phyloP scores from a whole-genome alignment of 2,113 vertebrate species.

The Cervus canadensis region DNA sequence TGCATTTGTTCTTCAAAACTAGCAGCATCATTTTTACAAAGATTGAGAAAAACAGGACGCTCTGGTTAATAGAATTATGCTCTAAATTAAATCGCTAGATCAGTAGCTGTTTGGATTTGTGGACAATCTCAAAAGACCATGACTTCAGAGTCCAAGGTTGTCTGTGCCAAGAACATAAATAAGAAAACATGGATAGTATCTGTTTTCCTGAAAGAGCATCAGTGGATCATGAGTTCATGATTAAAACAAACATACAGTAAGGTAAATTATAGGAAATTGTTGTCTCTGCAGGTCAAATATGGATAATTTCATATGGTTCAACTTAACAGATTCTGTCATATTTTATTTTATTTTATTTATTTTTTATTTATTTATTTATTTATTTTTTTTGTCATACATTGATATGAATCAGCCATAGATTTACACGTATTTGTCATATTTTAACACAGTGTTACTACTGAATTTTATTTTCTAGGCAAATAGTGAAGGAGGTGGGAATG shows the following conservation, averaged over 20 bases:
- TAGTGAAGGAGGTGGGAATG: neutral
- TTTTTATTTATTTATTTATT: too few species aligned
- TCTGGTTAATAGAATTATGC: constrained; percentile 61
- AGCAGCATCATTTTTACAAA: constrained; percentile 41
- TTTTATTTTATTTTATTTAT: neutral
- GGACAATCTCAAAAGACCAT: constrained; percentile 41
- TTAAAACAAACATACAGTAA: constrained; percentile 11
- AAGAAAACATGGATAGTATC: neutral
- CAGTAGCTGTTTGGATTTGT: constrained; percentile 52
- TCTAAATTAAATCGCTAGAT: constrained; percentile 61
- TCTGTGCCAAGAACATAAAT: constrained; percentile 22
- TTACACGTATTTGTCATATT: neutral
- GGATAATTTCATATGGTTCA: neutral
- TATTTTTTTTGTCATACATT: too few species aligned
- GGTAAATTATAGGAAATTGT: neutral
- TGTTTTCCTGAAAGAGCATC: constrained; percentile 17
- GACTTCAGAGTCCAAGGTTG: neutral
- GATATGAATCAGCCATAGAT: too few species aligned
- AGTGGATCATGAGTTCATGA: neutral
- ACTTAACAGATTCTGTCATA: constrained; percentile 1
- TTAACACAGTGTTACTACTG: neutral
- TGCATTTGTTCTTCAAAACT: neutral
- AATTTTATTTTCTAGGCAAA: constrained; percentile 39
- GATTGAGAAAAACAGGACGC: constrained; percentile 55
- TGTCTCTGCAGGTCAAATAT: neutral